Evolutionary conservation across 2,797 vertebrate species (phyloP).

Genomic region (Lacerta bilineata): DNA sequence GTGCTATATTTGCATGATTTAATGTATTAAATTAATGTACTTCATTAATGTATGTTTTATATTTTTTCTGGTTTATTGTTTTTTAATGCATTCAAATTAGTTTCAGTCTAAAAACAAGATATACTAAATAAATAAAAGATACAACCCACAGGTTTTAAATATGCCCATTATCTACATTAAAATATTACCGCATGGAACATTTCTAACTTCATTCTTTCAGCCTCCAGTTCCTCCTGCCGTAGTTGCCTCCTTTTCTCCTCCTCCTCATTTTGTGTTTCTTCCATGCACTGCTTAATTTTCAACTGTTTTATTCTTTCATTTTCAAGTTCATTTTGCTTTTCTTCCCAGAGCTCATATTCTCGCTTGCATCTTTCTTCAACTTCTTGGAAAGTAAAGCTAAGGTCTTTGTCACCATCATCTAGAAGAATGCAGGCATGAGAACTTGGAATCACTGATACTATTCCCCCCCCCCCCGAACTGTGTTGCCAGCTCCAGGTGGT

Average conservation of each 20-base stretch:
- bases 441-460: background rate
- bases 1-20: background rate
- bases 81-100: too few relatives aligned
- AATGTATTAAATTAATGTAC: too few relatives aligned
- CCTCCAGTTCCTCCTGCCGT: constrained; percentile 81
- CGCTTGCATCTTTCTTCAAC: constrained; percentile 74
- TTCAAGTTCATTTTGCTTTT: constrained; percentile 76
- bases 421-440: constrained; percentile 43
- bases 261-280: constrained; percentile 74
- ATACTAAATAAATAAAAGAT: background rate
- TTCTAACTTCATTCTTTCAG: constrained; percentile 81
- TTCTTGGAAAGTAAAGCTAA: constrained; percentile 73
- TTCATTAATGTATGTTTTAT: too few relatives aligned
- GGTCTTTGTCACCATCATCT: constrained; percentile 70
- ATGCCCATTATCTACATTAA: constrained; percentile 4
- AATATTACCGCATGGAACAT: constrained; percentile 75
- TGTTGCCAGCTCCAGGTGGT: background rate
- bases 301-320: constrained; percentile 68
- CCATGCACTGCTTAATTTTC: constrained; percentile 73
- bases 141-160: background rate
- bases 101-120: background rate
- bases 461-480: background rate
- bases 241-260: constrained; percentile 74
- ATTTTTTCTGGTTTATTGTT: too few relatives aligned
- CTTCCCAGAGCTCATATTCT: constrained; percentile 78